Conservation (phyloP, 1,140 invertebrate species). For the Aethina tumida region DNA sequence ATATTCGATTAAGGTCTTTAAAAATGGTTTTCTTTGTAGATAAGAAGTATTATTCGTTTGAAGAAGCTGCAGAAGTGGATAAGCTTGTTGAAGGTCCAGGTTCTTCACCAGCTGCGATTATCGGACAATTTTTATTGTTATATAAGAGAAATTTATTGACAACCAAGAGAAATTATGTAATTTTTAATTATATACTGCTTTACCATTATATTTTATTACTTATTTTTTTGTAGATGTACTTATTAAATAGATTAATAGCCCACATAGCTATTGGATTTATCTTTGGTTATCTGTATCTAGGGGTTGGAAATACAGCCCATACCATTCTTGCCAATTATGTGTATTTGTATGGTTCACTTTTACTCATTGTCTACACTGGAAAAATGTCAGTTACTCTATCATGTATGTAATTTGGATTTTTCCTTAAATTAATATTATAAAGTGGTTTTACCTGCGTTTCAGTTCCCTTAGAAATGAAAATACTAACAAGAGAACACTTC, state of each 20-base stretch:
- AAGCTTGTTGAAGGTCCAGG: constrained; percentile 10
- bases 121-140: constrained; percentile 46
- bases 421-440: constrained; percentile 5
- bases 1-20: background rate
- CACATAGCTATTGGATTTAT: constrained; percentile 76
- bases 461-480: constrained; percentile 82
- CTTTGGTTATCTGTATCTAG: constrained; percentile 81
- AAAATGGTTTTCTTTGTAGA: constrained; percentile 4
- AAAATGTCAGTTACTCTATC: constrained; percentile 93
- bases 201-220: no score
- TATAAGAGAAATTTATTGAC: constrained; percentile 52
- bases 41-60: constrained; percentile 6
- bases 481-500: constrained; percentile 81
- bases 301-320: constrained; percentile 76
- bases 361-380: constrained; percentile 87
- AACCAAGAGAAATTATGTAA: constrained; percentile 50
- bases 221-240: constrained; percentile 47
- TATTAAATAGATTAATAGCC: constrained; percentile 64
- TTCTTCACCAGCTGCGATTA: constrained; percentile 32
- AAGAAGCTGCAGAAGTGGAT: no score
- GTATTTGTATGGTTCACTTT: constrained; percentile 81
- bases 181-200: no score
- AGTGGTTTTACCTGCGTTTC: constrained; percentile 32
- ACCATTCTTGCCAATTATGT: constrained; percentile 84
- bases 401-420: constrained; percentile 56